Evolutionary conservation across 2,797 vertebrate genomes (phyloP).

Genomic region (Podarcis lilfordi): DNA sequence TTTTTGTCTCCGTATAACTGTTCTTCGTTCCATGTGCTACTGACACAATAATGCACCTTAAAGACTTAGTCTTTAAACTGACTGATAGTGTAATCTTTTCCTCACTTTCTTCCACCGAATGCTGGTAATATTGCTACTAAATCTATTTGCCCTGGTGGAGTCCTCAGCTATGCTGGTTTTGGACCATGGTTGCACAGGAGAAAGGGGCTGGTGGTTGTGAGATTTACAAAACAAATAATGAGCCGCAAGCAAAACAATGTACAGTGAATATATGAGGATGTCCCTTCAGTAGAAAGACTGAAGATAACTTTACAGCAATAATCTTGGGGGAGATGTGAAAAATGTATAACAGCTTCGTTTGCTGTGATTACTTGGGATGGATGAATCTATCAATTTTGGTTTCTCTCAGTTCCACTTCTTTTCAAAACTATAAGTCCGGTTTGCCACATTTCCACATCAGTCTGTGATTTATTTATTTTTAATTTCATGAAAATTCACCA

Average conservation of each 20-base stretch:
- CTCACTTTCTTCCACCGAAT: not conserved
- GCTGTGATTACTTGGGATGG: too few species aligned
- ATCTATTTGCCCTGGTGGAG: too few species aligned
- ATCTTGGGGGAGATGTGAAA: too few species aligned
- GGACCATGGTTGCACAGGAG: not conserved
- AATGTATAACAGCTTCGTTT: too few species aligned
- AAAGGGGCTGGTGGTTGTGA: not conserved
- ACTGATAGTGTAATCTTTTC: not conserved
- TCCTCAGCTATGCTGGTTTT: not conserved
- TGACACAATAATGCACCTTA: rapidly evolving
- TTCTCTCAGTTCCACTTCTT: too few species aligned
- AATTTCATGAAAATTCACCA: too few species aligned
- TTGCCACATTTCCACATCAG: too few species aligned
- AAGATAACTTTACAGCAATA: too few species aligned
- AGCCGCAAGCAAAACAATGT: not conserved
- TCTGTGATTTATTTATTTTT: too few species aligned
- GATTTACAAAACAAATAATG: not conserved
- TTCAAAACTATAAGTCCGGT: too few species aligned
- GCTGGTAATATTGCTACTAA: too few species aligned
- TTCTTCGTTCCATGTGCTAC: not conserved
- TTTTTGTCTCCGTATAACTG: not conserved
- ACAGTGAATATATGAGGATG: not conserved
- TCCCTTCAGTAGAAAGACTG: not conserved
- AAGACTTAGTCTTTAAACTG: not conserved
- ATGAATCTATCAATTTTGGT: too few species aligned